Base-by-base conservation (phyloP, 1,140 invertebrate species). In the Brachionus rubens region DNA sequence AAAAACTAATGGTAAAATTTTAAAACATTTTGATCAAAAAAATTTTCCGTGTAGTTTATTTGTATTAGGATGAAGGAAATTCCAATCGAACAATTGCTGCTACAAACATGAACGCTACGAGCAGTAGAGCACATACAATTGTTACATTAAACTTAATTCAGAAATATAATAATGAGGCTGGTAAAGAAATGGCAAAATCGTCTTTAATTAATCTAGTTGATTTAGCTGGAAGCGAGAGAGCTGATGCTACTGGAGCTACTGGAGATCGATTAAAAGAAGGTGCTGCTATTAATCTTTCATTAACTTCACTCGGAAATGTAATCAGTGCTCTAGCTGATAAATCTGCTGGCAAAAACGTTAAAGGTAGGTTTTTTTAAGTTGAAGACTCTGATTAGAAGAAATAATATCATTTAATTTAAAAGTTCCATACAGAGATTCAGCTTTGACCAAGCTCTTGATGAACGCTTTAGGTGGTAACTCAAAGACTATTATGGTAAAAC, bases 51-150 rank as follows among this genome's bases (percentile, higher is more conserved):
- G 43, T n/a, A n/a, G n/a, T 43, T 21, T 43, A 0, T 46, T 0
- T 14, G 12, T 43, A 12, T 24, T 43, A 65, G 59, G 86, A 88
- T 30, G 86, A 88, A 88, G 77, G 89, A 7, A 88, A 87, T 3
- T 82, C 83, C 3, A 88, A 88, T 79, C 80, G 88, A 48, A 88
- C 88, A 77, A 88, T 89, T 46, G 88, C 87, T 9, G 84, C 88
- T 10, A 89, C 88, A 26, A 88, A 88, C 78, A 88, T 90, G 87
- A 90, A 90, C 82, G 87, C 87, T n/a, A 89, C 88, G 10, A 88
- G 87, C 79, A 86, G 85, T 78, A 85, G 88, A 77, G 88, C 88
- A 54, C 88, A 89, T 80, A 89, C 88, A n/a, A 88, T 90, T 78
- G 87, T 89, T 36, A 84, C 85, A 26, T 88, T 89, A 77, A 84